Conservation (phyloP, 1,140 invertebrate genomes). For the Drosophila orena region DNA sequence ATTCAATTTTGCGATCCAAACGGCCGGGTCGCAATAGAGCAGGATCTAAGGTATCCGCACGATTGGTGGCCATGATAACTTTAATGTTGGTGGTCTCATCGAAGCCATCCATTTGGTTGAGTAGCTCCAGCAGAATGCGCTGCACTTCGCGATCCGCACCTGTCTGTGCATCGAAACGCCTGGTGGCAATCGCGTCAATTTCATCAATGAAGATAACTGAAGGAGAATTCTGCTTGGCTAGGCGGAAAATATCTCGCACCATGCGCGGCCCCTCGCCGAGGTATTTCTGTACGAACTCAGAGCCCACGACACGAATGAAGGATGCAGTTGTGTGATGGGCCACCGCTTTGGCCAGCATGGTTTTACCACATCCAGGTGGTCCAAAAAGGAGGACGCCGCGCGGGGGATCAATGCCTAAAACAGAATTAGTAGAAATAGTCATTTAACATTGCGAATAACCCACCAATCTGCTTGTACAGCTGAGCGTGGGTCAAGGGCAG, state of each 20-base stretch:
- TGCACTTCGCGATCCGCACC: conserved; percentile 99
- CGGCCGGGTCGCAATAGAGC: conserved; percentile 98
- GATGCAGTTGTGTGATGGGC: conserved; percentile 99
- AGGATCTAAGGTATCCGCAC: conserved; percentile 98
- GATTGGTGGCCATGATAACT: conserved; percentile 99
- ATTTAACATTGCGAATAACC: neutral
- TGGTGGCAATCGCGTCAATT: conserved; percentile 99
- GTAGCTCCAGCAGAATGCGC: conserved; percentile 97
- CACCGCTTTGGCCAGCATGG: conserved; percentile 99
- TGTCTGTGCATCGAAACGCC: conserved; percentile 99
- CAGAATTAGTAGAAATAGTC: too few species aligned
- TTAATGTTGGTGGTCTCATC: conserved; percentile 99
- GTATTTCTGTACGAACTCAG: conserved; percentile 99
- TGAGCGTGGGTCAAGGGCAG: conserved; percentile 99
- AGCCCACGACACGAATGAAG: conserved; percentile 99
- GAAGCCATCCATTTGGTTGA: conserved; percentile 99
- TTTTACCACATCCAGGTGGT: conserved; percentile 97
- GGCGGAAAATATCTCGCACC: conserved; percentile 99
- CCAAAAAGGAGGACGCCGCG: conserved; percentile 99
- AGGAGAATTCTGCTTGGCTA: conserved; percentile 99
- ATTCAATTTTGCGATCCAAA: conserved; percentile 99
- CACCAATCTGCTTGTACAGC: conserved; percentile 97
- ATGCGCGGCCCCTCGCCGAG: conserved; percentile 99
- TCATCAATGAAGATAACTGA: conserved; percentile 99
- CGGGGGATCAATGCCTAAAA: conserved; percentile 93